Evolutionary conservation across 1,140 invertebrate species (phyloP), one percentile per base, ranked within the genome.

Genomic region (Chironomus striatipennis): DNA sequence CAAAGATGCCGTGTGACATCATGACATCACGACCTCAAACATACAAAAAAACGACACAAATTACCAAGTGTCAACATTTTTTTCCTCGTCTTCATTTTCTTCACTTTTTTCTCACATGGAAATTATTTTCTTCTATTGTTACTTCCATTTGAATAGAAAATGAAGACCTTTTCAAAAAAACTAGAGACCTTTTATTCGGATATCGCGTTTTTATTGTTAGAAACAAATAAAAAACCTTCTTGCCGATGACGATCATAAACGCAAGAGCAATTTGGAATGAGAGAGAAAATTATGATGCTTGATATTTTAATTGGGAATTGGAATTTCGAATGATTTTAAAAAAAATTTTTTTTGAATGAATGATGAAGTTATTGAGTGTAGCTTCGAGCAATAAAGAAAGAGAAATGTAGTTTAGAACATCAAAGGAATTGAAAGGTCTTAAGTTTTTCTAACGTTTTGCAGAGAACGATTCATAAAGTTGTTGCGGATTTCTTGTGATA

Each of bases 41-140:
- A 21, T n/a, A n/a, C n/a, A n/a, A n/a, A n/a, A n/a, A n/a, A 70
- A 20, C 17, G 65, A 70, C 20, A 70, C 20, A 70, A 70, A 70
- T 70, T 70, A 70, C 65, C 17, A 21, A 70, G 65, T 70, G 65
- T 70, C 65, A 70, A 70, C 65, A 70, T 70, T 70, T 70, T 57
- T 57, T 57, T n/a, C 12, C 47, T 57, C 43, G 9, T 15, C 43
- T 47, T 15, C 43, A n/a, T n/a, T 57, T n/a, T 57, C n/a, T 57
- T n/a, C n/a, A n/a, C 47, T 57, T n/a, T 57, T 2, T 57, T 57
- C 47, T 70, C 65, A 70, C 65, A 70, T 18, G 65, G 47, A 70
- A 70, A 20, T 70, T 18, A 18, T 17, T 18, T 70, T 18, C 18
- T 12, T 57, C 47, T 15, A n/a, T 57, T 57, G 24, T 34, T 34